Percentiles rank a stretch among this genome's conserved stretches.
Conservation (phyloP, 1,140 invertebrate species). For the Mizuhopecten yessoensis region DNA sequence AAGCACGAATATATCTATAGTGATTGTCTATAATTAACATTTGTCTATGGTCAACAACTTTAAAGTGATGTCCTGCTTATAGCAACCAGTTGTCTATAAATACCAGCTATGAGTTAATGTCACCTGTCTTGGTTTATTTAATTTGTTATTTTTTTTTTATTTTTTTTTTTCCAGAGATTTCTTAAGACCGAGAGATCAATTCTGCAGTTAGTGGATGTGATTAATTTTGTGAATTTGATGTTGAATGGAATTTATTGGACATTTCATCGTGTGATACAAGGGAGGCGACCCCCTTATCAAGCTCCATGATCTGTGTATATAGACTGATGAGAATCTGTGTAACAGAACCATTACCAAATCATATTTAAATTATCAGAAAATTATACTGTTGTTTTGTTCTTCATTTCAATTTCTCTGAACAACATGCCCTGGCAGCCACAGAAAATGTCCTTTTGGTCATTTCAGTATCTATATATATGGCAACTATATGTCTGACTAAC, state of each 20-base stretch:
- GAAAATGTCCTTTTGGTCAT: too few relatives aligned
- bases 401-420: neutral
- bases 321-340: neutral
- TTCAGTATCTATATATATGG: too few relatives aligned
- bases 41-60: too few relatives aligned
- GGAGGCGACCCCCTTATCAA: neutral
- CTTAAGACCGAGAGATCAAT: neutral
- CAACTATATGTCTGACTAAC: too few relatives aligned
- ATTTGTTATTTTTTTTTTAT: neutral
- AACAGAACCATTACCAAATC: neutral
- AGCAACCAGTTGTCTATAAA: too few relatives aligned
- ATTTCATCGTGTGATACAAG: neutral
- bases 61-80: too few relatives aligned
- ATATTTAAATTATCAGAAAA: conserved; percentile 10
- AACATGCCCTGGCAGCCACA: neutral
- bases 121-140: too few relatives aligned
- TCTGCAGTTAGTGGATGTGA: neutral
- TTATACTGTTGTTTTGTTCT: neutral
- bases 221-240: neutral
- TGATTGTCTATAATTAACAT: too few relatives aligned
- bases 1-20: too few relatives aligned
- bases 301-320: neutral
- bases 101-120: too few relatives aligned
- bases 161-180: neutral
- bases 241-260: neutral